These are phyloP conservation scores for Diachasma alloeum DNA, from an alignment of 1,140 invertebrate genomes.

Conservation along the genomic window DNA sequence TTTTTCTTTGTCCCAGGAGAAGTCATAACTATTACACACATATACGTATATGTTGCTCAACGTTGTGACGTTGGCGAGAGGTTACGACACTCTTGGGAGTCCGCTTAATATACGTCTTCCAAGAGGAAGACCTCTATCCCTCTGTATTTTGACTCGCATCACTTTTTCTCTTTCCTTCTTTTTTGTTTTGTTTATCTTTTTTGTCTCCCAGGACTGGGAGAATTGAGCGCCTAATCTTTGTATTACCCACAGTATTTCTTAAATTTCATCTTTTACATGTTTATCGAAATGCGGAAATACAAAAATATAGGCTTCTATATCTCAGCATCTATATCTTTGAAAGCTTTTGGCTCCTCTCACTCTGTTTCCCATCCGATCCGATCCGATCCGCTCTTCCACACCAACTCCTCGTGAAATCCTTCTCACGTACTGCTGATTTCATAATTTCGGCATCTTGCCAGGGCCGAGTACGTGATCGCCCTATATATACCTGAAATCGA, in stretches of 20 bases:
- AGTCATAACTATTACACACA: slow-evolving; percentile 33
- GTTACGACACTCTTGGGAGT: slow-evolving; percentile 45
- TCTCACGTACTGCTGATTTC: slow-evolving; percentile 61
- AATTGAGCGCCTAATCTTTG: too few relatives aligned
- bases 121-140: background rate
- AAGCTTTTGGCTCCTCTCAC: background rate
- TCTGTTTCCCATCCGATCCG: background rate
- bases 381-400: background rate
- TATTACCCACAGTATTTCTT: too few relatives aligned
- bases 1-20: slow-evolving; percentile 26
- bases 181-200: background rate
- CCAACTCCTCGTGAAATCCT: slow-evolving; percentile 35
- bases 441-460: slow-evolving; percentile 62
- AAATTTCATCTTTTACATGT: background rate
- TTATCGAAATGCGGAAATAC: background rate
- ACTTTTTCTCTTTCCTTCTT: background rate
- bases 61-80: slow-evolving; percentile 37
- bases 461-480: slow-evolving; percentile 45
- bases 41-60: slow-evolving; percentile 31
- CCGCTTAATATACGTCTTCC: slow-evolving; percentile 43
- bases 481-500: slow-evolving; percentile 41
- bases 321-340: background rate
- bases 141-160: background rate
- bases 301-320: background rate
- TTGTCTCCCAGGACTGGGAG: background rate